Evolutionary conservation across 2,113 vertebrate genomes (phyloP).

Genomic region (human (Homo sapiens)): DNA sequence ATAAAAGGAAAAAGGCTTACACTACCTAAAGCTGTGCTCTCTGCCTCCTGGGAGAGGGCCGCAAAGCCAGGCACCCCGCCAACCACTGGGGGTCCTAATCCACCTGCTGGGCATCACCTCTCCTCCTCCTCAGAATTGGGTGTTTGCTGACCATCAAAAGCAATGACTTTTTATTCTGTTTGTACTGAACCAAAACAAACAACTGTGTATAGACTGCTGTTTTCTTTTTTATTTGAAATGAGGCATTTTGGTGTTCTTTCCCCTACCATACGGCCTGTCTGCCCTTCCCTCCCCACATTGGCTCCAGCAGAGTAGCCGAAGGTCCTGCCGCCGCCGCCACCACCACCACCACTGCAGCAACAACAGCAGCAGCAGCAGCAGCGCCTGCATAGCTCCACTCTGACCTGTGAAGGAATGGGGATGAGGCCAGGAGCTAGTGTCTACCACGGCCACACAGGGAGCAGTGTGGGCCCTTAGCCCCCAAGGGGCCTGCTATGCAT

Average conservation of each 20-base stretch:
- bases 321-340: background rate
- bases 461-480: slow-evolving; percentile 64
- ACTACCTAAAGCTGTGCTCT: slow-evolving; percentile 90
- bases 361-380: background rate
- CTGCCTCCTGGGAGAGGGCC: slow-evolving; percentile 87
- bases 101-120: slow-evolving; percentile 72
- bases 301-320: slow-evolving; percentile 66
- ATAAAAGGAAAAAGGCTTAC: slow-evolving; percentile 90
- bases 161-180: slow-evolving; percentile 79
- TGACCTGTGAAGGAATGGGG: slow-evolving; percentile 50
- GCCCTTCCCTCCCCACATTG: slow-evolving; percentile 38
- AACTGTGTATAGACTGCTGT: slow-evolving; percentile 81
- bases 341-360: background rate
- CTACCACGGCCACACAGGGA: slow-evolving; percentile 53
- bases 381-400: slow-evolving; percentile 45
- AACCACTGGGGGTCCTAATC: slow-evolving; percentile 71
- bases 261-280: slow-evolving; percentile 58
- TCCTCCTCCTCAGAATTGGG: slow-evolving; percentile 80
- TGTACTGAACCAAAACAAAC: slow-evolving; percentile 82
- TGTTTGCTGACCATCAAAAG: slow-evolving; percentile 74
- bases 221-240: slow-evolving; percentile 75
- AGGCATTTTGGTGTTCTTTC: slow-evolving; percentile 72
- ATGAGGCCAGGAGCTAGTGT: slow-evolving; percentile 62
- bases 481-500: slow-evolving; percentile 75
- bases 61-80: slow-evolving; percentile 75